A percentile compares a stretch with the other conserved stretches of the same genome.
These are phyloP conservation scores for Heliconius charithonia DNA, from an alignment of 2,888 invertebrate species.

Conservation along the genomic window DNA sequence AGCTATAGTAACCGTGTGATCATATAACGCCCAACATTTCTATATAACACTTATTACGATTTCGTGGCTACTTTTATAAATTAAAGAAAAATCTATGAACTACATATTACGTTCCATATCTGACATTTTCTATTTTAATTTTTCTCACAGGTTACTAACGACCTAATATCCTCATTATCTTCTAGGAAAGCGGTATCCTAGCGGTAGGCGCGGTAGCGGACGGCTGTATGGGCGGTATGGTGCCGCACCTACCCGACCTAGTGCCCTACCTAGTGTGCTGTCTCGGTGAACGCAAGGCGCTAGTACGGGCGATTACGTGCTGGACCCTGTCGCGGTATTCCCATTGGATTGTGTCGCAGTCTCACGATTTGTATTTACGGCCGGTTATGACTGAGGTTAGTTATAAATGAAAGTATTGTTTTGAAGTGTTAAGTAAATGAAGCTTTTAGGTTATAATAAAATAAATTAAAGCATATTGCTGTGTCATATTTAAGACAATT, in stretches of 20 bases:
- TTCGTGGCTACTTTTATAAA: too few relatives aligned
- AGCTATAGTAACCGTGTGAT: too few relatives aligned
- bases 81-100: too few relatives aligned
- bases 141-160: neutral
- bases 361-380: slow-evolving; percentile 96
- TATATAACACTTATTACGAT: too few relatives aligned
- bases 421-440: neutral
- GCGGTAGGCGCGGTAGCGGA: slow-evolving; percentile 97
- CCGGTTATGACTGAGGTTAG: slow-evolving; percentile 95
- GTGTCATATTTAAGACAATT: too few relatives aligned
- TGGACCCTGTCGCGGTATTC: slow-evolving; percentile 99
- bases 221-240: slow-evolving; percentile 98
- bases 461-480: neutral
- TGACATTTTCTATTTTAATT: neutral
- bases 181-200: slow-evolving; percentile 92
- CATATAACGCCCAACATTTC: too few relatives aligned
- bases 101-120: too few relatives aligned
- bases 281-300: slow-evolving; percentile 96
- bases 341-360: slow-evolving; percentile 98
- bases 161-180: neutral
- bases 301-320: slow-evolving; percentile 99
- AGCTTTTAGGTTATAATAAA: neutral
- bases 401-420: neutral
- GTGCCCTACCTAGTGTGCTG: slow-evolving; percentile 98
- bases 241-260: slow-evolving; percentile 96